Percentiles rank a stretch among this genome's conserved stretches.
phyloP scores from a whole-genome alignment of 2,113 vertebrate genomes.

The Aplodontia rufa region DNA sequence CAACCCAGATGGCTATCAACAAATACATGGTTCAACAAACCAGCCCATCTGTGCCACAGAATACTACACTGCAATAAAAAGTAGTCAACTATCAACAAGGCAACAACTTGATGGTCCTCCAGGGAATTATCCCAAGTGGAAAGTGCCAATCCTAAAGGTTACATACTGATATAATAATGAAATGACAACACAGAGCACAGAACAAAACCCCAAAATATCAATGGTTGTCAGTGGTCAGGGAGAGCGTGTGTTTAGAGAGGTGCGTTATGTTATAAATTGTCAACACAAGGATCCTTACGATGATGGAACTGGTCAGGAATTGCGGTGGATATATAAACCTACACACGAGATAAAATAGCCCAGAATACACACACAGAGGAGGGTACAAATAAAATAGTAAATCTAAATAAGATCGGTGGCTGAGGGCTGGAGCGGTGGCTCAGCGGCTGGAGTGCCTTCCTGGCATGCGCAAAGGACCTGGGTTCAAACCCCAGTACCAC shows the following conservation, averaged over 20 bases:
- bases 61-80: neutral
- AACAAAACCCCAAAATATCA: constrained; percentile 10
- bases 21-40: neutral
- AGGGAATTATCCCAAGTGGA: neutral
- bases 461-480: too few relatives aligned
- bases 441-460: too few relatives aligned
- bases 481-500: too few relatives aligned
- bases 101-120: neutral
- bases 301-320: neutral
- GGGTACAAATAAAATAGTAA: constrained; percentile 12
- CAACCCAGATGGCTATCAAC: neutral
- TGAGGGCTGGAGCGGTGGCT: too few relatives aligned
- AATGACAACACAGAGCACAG: neutral
- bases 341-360: neutral
- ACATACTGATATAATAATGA: neutral
- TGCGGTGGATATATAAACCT: neutral
- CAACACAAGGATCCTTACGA: neutral
- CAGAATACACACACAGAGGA: neutral
- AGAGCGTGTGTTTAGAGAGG: neutral
- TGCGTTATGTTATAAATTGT: neutral
- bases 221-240: neutral
- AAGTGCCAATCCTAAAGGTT: neutral
- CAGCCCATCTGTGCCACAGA: neutral
- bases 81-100: neutral
- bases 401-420: neutral